phyloP scores from a whole-genome alignment of 2,797 vertebrate species.

The Enteromius afrohamiltoni region DNA sequence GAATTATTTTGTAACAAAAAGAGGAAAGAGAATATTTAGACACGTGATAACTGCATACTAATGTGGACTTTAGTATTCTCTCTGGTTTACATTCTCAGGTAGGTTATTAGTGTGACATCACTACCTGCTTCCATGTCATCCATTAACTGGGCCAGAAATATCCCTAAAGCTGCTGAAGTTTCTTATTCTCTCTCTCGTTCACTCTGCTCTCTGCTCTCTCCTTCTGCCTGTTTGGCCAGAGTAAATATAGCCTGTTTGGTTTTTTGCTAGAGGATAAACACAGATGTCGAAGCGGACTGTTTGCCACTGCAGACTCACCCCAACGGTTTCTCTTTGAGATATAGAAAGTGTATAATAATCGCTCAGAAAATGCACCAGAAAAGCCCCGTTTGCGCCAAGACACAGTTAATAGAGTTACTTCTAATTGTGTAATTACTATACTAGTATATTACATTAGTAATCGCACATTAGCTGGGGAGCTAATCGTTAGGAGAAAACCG shows the following conservation, averaged over 20 bases:
- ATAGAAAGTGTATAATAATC: not conserved
- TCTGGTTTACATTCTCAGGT: not conserved
- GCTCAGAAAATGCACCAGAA: not conserved
- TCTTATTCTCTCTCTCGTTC: not conserved
- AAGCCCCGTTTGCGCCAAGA: not conserved
- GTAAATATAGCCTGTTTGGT: slow-evolving; percentile 84
- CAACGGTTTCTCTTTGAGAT: slow-evolving; percentile 37
- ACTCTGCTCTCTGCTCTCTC: slow-evolving; percentile 11
- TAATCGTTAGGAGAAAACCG: slow-evolving; percentile 6
- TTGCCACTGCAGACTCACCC: slow-evolving; percentile 70
- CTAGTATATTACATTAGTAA: slow-evolving; percentile 20
- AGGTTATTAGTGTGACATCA: slow-evolving; percentile 17
- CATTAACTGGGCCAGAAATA: slow-evolving; percentile 30
- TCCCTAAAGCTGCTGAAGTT: slow-evolving; percentile 40
- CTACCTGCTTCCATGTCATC: slow-evolving; percentile 18
- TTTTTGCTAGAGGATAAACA: slow-evolving; percentile 81
- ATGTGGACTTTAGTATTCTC: not conserved
- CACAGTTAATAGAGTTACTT: slow-evolving; percentile 11
- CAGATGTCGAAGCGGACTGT: slow-evolving; percentile 79
- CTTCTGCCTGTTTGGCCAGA: slow-evolving; percentile 71
- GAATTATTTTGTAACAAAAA: no score
- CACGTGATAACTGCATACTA: not conserved
- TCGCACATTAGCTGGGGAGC: slow-evolving; percentile 41
- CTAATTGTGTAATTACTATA: slow-evolving; percentile 17
- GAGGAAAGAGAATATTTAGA: not conserved